Base-by-base conservation (phyloP, 2,888 invertebrate genomes). In the Sphaerophoria taeniata region DNA sequence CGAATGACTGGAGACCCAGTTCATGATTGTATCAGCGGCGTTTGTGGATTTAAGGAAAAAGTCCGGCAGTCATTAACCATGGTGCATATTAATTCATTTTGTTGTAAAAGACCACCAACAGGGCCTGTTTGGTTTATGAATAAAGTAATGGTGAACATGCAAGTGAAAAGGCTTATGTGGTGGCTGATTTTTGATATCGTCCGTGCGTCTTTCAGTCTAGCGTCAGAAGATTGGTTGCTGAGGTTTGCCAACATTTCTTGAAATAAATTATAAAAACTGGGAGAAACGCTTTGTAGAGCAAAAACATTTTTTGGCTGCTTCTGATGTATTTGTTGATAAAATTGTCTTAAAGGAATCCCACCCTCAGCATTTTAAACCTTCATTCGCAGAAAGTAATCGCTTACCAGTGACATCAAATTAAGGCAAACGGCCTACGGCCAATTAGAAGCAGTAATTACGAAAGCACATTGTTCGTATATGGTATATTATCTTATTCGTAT, bases 21-120 rank as follows among this genome's bases (percentile, higher is more conserved):
- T 47, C 31, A 55, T 43, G 31, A 55, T 36, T 49, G 45, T 33
- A 47, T 63, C 39, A 43, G 49, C 16, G 9, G 14, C 5, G 3
- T 9, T 9, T 7, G 43, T 67, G 61, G 43, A 63, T 80, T 58
- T 6, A 39, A 34, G 63, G 70, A 80, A 34, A 70, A 75, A 80
- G 74, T 75, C 74, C 69, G 61, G 74, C 74, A 63, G 74, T 75
- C 70, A 75, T 80, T 75, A 80, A 63, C 56, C 39, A 63, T 80
- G 73, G 36, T 60, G 45, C 69, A 58, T 45, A 74, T 80, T 74
- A 63, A 69, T 69, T 69, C 74, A n/a, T 45, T 7, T 39, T 36
- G 14, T 58, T 31, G 11, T 72, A 45, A 24, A 16, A 65, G 36
- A 78, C 49, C 31, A 56, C 71, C 61, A 78, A 60, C 43, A 60